Evolutionary conservation across 2,113 vertebrate species (phyloP).

Genomic region (Myotis davidii): DNA sequence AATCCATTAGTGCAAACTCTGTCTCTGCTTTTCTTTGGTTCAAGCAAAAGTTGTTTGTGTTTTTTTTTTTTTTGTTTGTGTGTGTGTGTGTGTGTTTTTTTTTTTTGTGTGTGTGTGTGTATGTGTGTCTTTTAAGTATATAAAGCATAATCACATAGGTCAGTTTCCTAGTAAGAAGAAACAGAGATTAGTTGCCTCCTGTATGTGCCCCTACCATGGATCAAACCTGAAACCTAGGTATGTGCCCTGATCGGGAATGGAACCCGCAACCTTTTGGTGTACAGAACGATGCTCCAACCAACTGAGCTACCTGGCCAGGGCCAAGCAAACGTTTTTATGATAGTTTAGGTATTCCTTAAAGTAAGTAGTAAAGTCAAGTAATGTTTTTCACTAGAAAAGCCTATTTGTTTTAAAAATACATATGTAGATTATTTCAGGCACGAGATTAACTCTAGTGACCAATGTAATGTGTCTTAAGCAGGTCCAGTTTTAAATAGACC

Average conservation of each 20-base stretch:
- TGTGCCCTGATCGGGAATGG: neutral
- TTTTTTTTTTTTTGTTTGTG: too few species aligned
- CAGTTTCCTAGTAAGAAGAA: too few species aligned
- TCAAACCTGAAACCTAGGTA: neutral
- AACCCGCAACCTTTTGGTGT: neutral
- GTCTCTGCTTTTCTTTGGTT: constrained; percentile 42
- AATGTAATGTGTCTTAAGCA: neutral
- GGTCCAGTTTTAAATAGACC: constrained; percentile 2
- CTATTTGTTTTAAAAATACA: neutral
- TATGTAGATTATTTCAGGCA: neutral
- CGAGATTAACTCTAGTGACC: neutral
- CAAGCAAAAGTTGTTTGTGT: neutral
- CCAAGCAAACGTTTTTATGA: neutral
- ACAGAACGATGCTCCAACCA: neutral
- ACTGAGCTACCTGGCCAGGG: neutral
- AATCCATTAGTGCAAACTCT: neutral
- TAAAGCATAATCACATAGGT: too few species aligned
- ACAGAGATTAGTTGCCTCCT: neutral
- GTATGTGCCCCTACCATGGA: neutral
- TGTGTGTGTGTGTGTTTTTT: too few species aligned
- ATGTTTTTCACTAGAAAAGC: constrained; percentile 21
- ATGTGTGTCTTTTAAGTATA: too few species aligned
- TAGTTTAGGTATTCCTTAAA: constrained; percentile 46
- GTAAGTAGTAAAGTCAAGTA: constrained; percentile 7
- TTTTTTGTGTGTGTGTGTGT: too few species aligned